Percentiles rank a stretch among this genome's conserved stretches.
Conservation (phyloP, 1,140 invertebrate genomes). For the Agrypnia vestita region DNA sequence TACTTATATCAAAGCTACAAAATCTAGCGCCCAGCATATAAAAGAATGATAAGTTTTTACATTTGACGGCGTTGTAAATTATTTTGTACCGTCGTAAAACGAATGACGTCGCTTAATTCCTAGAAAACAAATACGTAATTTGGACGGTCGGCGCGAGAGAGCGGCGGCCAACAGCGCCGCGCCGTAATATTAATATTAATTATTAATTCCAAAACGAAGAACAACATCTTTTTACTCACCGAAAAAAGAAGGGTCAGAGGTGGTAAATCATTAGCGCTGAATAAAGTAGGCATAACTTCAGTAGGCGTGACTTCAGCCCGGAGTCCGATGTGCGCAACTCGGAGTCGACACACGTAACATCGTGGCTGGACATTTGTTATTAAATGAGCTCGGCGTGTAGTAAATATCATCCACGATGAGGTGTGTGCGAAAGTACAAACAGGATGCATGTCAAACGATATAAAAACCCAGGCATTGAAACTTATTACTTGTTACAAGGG, state of each 20-base stretch:
- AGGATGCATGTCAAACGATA: too few species aligned
- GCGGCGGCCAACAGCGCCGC: not conserved
- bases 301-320: not conserved
- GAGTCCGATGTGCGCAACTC: too few species aligned
- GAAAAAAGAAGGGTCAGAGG: constrained; percentile 21
- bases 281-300: not conserved
- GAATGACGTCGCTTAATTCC: constrained; percentile 35
- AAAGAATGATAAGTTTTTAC: constrained; percentile 5
- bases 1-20: not conserved
- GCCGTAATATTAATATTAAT: constrained; percentile 1
- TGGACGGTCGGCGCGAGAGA: not conserved
- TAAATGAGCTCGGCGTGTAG: too few species aligned
- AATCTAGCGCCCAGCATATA: constrained; percentile 3
- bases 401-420: too few species aligned
- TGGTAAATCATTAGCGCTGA: constrained; percentile 16
- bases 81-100: constrained; percentile 34
- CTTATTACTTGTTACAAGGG: too few species aligned
- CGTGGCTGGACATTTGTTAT: too few species aligned
- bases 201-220: not conserved
- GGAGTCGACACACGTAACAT: too few species aligned
- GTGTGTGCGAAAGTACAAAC: too few species aligned
- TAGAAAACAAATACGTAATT: constrained; percentile 36
- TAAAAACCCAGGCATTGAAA: too few species aligned
- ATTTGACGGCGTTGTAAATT: constrained; percentile 21
- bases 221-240: too few species aligned